A percentile compares a stretch with the other conserved stretches of the same genome.
Conservation (phyloP, 2,888 invertebrate species). For the Noctua comes region DNA sequence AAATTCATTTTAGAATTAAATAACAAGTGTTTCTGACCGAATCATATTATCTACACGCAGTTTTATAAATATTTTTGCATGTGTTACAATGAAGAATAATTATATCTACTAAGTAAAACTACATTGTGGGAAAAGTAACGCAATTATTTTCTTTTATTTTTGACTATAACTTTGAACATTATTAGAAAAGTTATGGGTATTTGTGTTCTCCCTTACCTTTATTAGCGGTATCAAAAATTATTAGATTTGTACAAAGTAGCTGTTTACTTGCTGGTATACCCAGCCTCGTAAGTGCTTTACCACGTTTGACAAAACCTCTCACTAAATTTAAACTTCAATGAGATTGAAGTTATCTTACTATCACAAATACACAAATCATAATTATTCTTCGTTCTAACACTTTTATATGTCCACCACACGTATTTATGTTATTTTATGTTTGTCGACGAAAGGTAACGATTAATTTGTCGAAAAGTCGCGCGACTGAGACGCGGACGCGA, state of each 20-base stretch:
- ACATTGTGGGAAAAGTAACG: background rate
- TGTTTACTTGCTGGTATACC: background rate
- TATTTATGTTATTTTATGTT: constrained; percentile 64
- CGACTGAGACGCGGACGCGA: constrained; percentile 87
- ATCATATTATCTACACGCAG: constrained; percentile 17
- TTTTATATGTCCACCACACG: constrained; percentile 38
- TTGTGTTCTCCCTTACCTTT: background rate
- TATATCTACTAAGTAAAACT: background rate
- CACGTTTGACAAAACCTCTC: background rate
- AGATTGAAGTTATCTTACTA: background rate
- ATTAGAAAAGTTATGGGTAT: background rate
- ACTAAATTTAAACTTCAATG: background rate
- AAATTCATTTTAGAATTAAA: background rate
- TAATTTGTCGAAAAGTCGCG: constrained; percentile 79
- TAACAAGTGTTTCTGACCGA: constrained; percentile 33
- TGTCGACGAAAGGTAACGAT: constrained; percentile 81
- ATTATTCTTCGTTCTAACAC: constrained; percentile 41
- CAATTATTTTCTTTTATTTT: background rate
- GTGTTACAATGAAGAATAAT: constrained; percentile 48
- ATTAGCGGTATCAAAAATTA: background rate
- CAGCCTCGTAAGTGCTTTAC: background rate
- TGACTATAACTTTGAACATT: background rate
- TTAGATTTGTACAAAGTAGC: background rate
- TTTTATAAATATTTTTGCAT: constrained; percentile 9
- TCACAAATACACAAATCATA: background rate